phyloP scores from a whole-genome alignment of 2,113 vertebrate genomes.

The Centrocercus urophasianus region DNA sequence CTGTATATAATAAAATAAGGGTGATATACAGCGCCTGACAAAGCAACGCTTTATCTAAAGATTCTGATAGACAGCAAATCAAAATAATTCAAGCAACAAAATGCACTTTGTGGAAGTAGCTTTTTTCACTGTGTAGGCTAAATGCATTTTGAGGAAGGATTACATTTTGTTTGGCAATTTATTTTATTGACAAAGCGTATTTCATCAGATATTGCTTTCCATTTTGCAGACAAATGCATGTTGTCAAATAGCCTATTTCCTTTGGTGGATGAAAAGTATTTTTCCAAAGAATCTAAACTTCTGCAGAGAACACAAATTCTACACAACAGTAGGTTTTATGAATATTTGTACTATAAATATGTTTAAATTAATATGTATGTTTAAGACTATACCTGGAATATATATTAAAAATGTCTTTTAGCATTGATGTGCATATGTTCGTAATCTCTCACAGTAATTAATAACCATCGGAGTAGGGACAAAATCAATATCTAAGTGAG shows the following conservation, averaged over 20 bases:
- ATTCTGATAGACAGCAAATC: constrained; percentile 78
- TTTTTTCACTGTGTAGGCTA: constrained; percentile 77
- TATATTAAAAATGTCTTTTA: background rate
- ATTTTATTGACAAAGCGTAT: constrained; percentile 84
- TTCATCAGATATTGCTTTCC: constrained; percentile 79
- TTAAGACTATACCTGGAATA: background rate
- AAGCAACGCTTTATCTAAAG: constrained; percentile 52
- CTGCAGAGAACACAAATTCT: constrained; percentile 12
- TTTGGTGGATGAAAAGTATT: constrained; percentile 71
- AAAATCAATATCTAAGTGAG: background rate
- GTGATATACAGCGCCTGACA: constrained; percentile 43
- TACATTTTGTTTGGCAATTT: constrained; percentile 82
- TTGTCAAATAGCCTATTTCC: constrained; percentile 79
- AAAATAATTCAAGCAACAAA: constrained; percentile 77
- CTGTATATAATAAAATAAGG: constrained; percentile 40
- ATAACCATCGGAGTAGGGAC: background rate
- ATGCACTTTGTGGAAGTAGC: constrained; percentile 68
- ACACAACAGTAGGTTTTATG: background rate
- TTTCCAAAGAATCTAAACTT: constrained; percentile 60
- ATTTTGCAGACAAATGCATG: constrained; percentile 81
- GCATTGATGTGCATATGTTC: background rate
- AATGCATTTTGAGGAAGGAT: constrained; percentile 78
- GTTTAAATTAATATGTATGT: constrained; percentile 7
- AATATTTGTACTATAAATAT: background rate
- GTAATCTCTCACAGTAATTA: background rate